Percentiles rank a stretch among this genome's conserved stretches.
Evolutionary conservation across 2,888 invertebrate species (phyloP).

Genomic region (Sesia bembeciformis): DNA sequence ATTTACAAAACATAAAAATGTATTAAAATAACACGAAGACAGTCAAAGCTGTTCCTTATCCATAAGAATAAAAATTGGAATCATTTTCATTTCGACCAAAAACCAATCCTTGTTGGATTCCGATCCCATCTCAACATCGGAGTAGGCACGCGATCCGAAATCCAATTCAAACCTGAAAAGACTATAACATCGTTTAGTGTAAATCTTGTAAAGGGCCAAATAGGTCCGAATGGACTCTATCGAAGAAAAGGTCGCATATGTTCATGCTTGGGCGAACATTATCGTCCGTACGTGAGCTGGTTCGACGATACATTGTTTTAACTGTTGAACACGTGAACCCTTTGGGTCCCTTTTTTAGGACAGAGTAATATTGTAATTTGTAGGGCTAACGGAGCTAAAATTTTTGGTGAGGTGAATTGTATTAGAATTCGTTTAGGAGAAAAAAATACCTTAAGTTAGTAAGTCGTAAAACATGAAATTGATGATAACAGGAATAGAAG

Average conservation of each 20-base stretch:
- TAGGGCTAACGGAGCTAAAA: no score
- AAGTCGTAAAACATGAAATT: no score
- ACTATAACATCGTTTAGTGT: conserved; percentile 12
- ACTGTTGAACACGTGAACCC: conserved; percentile 24
- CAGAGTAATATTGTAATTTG: neutral
- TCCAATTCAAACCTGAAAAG: neutral
- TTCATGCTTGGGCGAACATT: conserved; percentile 19
- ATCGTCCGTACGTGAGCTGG: conserved; percentile 35
- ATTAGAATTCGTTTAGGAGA: no score
- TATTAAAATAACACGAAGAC: no score
- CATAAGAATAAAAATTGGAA: no score
- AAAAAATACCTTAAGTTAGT: no score
- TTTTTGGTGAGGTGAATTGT: no score
- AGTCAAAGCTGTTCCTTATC: no score
- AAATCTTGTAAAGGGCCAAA: conserved; percentile 25
- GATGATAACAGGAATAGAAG: no score
- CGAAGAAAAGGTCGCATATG: conserved; percentile 26
- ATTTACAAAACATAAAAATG: no score
- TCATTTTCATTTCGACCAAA: no score
- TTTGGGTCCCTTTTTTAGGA: conserved; percentile 1
- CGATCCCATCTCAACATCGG: neutral
- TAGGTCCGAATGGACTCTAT: conserved; percentile 24
- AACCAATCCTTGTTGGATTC: no score
- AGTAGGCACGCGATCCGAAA: neutral
- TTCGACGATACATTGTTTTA: conserved; percentile 21